phyloP scores from a whole-genome alignment of 2,888 invertebrate genomes.

The Zeuzera pyrina region DNA sequence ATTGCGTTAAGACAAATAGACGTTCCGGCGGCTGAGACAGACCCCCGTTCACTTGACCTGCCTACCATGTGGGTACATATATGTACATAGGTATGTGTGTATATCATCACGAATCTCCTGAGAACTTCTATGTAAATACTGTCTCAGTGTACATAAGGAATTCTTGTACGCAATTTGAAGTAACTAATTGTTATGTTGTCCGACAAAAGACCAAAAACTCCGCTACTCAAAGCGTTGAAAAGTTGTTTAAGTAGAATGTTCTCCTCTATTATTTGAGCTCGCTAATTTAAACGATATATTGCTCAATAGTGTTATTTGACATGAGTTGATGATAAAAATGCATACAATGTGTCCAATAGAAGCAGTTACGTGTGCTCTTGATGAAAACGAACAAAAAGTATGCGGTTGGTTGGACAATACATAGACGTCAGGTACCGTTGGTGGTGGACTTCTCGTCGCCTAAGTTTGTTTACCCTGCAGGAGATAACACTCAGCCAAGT shows the following conservation, averaged over 20 bases:
- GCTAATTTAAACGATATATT: too few species aligned
- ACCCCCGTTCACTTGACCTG: conserved; percentile 65
- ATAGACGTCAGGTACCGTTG: conserved; percentile 36
- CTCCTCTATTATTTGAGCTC: too few species aligned
- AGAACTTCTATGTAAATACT: conserved; percentile 54
- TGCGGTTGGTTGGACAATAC: conserved; percentile 7
- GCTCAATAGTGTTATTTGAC: too few species aligned
- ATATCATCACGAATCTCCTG: conserved; percentile 4
- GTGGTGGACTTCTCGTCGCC: conserved; percentile 24
- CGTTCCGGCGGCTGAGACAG: conserved; percentile 60
- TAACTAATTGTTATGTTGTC: too few species aligned
- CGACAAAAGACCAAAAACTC: too few species aligned
- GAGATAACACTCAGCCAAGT: conserved; percentile 27
- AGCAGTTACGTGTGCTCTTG: conserved; percentile 17
- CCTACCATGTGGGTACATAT: conserved; percentile 31
- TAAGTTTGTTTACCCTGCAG: conserved; percentile 29
- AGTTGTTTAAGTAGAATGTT: too few species aligned
- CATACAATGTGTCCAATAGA: too few species aligned
- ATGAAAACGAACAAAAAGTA: conserved; percentile 11
- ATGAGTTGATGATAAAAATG: too few species aligned
- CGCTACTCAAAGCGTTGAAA: too few species aligned
- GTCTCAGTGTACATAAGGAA: conserved; percentile 56
- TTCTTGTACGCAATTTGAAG: conserved; percentile 46
- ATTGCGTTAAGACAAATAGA: conserved; percentile 71
- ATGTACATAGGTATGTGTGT: conserved; percentile 4